These are phyloP conservation scores for Trichosurus vulpecula DNA, from an alignment of 2,797 vertebrate genomes.

Conservation along the genomic window DNA sequence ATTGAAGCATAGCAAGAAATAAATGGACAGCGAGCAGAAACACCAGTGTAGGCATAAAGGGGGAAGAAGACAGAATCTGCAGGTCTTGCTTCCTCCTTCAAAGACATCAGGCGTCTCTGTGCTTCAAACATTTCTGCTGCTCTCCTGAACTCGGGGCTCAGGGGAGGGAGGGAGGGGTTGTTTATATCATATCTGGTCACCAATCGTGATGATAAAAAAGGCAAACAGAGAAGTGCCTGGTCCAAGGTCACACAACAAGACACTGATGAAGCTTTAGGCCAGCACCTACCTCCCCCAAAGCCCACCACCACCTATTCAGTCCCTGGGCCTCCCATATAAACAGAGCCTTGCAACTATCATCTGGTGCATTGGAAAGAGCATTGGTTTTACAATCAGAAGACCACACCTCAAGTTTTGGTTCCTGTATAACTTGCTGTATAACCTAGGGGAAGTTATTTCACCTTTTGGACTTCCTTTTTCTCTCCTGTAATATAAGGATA, in stretches of 20 bases:
- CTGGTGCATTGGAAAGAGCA: neutral
- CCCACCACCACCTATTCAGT: neutral
- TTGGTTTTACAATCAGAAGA: neutral
- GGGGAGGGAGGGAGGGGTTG: neutral
- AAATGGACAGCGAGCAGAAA: neutral
- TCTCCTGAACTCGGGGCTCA: neutral
- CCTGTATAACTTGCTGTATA: neutral
- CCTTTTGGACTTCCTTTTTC: neutral
- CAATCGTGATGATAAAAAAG: neutral
- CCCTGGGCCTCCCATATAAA: neutral
- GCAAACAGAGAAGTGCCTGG: neutral
- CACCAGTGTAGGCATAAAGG: neutral
- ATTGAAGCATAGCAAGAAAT: neutral
- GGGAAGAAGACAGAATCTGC: neutral
- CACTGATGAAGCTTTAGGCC: neutral
- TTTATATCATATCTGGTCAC: neutral
- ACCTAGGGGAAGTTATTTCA: neutral
- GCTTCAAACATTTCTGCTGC: neutral
- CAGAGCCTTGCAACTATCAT: neutral
- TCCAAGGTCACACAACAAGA: neutral
- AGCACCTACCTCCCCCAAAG: neutral
- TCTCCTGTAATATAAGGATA: neutral
- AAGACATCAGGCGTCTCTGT: neutral
- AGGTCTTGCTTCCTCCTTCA: neutral
- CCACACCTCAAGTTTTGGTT: neutral